Evolutionary conservation across 2,888 invertebrate species (phyloP).

Genomic region (Zele albiditarsus): DNA sequence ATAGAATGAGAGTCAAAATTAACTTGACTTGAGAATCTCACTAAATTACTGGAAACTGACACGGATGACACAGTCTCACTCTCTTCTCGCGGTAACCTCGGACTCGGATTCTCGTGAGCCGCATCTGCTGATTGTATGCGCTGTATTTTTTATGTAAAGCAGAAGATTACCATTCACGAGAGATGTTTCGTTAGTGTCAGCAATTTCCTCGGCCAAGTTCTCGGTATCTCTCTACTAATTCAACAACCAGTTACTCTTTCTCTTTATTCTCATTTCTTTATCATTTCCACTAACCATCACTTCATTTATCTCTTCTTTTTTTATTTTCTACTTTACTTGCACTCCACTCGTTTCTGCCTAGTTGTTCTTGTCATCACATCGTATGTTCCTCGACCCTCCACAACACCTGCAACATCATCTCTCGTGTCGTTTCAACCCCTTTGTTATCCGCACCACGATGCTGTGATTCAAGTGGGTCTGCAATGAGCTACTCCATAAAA

Average conservation of each 20-base stretch:
- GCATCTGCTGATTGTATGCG: neutral
- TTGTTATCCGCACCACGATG: neutral
- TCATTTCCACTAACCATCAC: neutral
- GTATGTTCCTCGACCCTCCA: constrained; percentile 1
- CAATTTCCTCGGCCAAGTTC: constrained; percentile 31
- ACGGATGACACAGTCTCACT: neutral
- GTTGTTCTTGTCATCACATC: constrained; percentile 5
- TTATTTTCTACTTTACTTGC: neutral
- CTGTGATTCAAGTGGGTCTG: constrained; percentile 11
- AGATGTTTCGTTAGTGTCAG: constrained; percentile 39
- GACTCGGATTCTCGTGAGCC: neutral
- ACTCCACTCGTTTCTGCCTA: constrained; percentile 10
- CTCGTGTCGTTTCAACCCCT: constrained; percentile 4
- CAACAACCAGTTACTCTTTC: neutral
- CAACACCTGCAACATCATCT: neutral
- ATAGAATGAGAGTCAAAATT: neutral
- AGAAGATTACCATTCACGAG: constrained; percentile 37
- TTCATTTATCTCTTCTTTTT: neutral
- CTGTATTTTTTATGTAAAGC: constrained; percentile 38
- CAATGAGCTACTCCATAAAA: constrained; percentile 38
- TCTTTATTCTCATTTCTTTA: neutral
- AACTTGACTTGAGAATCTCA: constrained; percentile 5
- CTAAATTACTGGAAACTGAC: neutral
- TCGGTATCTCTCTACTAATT: constrained; percentile 8
- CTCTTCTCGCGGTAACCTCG: neutral